Evolutionary conservation across 2,113 vertebrate genomes (phyloP), one percentile per base, ranked within the genome.

Genomic region (Peucedramus taeniatus): DNA sequence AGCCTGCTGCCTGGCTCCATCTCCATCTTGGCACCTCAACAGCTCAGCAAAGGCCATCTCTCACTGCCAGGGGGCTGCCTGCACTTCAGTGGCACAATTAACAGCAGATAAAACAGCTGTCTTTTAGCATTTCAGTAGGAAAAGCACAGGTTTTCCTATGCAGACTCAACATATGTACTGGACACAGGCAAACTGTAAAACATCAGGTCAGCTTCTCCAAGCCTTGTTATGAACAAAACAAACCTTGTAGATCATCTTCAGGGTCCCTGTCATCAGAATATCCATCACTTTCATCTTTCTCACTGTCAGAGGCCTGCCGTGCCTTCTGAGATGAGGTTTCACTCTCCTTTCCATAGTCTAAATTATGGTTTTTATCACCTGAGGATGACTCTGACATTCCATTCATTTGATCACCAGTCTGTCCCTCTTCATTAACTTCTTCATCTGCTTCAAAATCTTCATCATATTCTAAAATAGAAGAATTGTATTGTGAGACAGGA

Each of bases 391-490:
- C 86, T 66, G 97, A 96, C 86, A 83, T 97, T 96, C 92, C 94
- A 69, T 97, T 96, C 86, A 77, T 94, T 87, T 96, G 94, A 87
- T 96, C 95, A 92, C 75, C 68, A 40, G 45, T 78, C 87, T 92
- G 94, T 94, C 89, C 96, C 90, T 97, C 92, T 89, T 97, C 94
- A 61, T 96, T 95, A 89, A 71, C 51, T 89, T 98, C 98, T 51
- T 98, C 98, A 21, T 99, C 99, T 85, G 91, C 98, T 98, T 99
- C 99, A 98, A 99, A 99, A 98, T 99, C 99, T 96, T 99, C 99
- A 83, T 99, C 98, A 70, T 99, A 99, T 77, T 98, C 99, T 99
- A 80, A 76, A 89, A 84, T 18, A 91, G 74, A 96, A 94, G 57
- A 97, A 92, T 50, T 68, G 17, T 49, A 76, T 35, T 50, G 12